A percentile compares a stretch with the other conserved stretches of the same genome.
These are phyloP conservation scores for Laticauda laticaudata DNA, from an alignment of 2,113 vertebrate species.

Conservation along the genomic window DNA sequence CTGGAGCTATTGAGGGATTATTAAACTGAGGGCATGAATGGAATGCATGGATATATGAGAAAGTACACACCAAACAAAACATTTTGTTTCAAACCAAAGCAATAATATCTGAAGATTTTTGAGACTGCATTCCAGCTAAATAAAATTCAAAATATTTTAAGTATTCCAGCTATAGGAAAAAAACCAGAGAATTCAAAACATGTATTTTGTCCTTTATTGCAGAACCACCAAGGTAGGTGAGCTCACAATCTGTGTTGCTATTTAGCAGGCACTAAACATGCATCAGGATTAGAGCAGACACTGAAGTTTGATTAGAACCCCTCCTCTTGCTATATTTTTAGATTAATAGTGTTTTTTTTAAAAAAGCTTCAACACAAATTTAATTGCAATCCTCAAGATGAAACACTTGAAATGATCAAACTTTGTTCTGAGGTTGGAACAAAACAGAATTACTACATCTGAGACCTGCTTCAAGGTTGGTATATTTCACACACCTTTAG, in stretches of 20 bases:
- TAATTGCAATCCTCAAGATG: not conserved
- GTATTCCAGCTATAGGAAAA: not conserved
- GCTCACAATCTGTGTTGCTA: not conserved
- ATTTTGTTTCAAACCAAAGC: not conserved
- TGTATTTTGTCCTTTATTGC: not conserved
- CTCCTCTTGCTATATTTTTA: not conserved
- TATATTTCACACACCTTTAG: not conserved
- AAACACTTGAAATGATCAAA: not conserved
- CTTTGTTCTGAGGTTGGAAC: not conserved
- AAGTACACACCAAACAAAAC: not conserved
- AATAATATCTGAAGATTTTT: not conserved
- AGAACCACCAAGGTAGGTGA: not conserved
- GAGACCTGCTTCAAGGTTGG: not conserved
- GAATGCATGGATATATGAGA: not conserved
- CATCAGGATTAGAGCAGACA: not conserved
- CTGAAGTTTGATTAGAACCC: not conserved
- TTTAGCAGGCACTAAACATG: not conserved
- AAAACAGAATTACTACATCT: not conserved
- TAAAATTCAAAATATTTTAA: not conserved
- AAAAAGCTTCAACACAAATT: not conserved
- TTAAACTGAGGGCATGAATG: not conserved
- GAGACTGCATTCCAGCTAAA: not conserved
- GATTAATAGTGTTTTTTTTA: not conserved
- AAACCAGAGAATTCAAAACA: not conserved
- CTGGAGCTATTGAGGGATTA: not conserved